Evolutionary conservation across 2,113 vertebrate genomes (phyloP).

Genomic region (Andinoacara biseriatus): DNA sequence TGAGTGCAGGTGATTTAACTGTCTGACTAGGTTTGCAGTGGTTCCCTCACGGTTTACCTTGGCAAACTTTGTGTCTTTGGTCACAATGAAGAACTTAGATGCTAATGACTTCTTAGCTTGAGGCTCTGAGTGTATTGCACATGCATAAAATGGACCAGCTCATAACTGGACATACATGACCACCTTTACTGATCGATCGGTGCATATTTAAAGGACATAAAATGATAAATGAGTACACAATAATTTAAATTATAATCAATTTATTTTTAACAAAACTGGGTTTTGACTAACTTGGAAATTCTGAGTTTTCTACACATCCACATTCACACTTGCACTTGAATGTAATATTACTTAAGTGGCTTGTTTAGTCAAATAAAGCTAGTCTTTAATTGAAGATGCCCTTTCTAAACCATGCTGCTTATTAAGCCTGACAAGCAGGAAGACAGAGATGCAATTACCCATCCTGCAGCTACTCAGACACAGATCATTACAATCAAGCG

Average conservation of each 20-base stretch:
- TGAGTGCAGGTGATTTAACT: too few relatives aligned
- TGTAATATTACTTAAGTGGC: neutral
- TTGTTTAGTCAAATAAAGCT: constrained; percentile 10
- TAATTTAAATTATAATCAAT: neutral
- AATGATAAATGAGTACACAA: neutral
- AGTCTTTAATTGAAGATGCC: neutral
- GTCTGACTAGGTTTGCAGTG: too few relatives aligned
- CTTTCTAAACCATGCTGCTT: neutral
- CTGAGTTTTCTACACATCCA: neutral
- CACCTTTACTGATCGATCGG: too few relatives aligned
- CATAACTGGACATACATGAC: too few relatives aligned
- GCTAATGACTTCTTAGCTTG: too few relatives aligned
- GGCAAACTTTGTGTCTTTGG: too few relatives aligned
- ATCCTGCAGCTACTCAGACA: constrained; percentile 6
- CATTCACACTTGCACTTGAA: neutral
- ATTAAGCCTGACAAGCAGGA: constrained; percentile 5
- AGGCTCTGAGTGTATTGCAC: too few relatives aligned
- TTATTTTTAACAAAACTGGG: neutral
- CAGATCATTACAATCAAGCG: constrained; percentile 2
- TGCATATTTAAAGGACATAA: neutral
- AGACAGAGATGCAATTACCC: constrained; percentile 11
- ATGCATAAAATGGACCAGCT: too few relatives aligned
- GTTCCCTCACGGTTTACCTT: too few relatives aligned
- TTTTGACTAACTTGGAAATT: neutral
- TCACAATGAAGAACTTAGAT: too few relatives aligned